Evolutionary conservation across 2,797 vertebrate species (phyloP).

Genomic region (Numenius phaeopus): DNA sequence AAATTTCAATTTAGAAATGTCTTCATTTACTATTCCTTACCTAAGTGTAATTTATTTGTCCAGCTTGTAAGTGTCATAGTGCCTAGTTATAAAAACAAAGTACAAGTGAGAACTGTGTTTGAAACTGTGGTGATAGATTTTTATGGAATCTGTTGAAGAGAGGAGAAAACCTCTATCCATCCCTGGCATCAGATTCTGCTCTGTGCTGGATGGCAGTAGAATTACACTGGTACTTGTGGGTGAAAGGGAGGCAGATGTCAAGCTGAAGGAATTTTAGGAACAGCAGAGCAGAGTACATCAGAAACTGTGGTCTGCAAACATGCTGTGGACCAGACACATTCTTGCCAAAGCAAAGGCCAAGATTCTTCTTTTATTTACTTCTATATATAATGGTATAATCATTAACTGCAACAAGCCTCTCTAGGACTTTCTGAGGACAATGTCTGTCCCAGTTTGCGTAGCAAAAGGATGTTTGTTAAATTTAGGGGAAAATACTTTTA

Average conservation of each 20-base stretch:
- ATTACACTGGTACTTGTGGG: accelerated
- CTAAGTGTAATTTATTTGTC: not conserved
- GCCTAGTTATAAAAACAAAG: not conserved
- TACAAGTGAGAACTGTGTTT: not conserved
- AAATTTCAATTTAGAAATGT: not conserved
- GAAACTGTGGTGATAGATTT: not conserved
- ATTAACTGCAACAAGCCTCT: not conserved
- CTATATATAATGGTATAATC: not conserved
- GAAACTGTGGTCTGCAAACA: not conserved
- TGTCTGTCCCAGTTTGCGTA: not conserved
- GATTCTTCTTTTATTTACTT: not conserved
- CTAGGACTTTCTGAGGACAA: not conserved
- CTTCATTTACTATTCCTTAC: not conserved
- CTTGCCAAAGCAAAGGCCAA: not conserved
- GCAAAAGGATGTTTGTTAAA: not conserved
- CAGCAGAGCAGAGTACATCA: not conserved
- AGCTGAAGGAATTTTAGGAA: not conserved
- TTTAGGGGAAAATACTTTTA: not conserved
- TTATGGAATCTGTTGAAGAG: not conserved
- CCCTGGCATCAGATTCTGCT: not conserved
- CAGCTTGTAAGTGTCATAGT: not conserved
- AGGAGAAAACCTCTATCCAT: not conserved
- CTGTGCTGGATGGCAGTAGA: not conserved
- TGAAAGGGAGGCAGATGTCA: not conserved
- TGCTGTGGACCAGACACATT: not conserved